A percentile compares a stretch with the other conserved stretches of the same genome.
phyloP scores from a whole-genome alignment of 2,797 vertebrate species.

The Sciurus carolinensis region DNA sequence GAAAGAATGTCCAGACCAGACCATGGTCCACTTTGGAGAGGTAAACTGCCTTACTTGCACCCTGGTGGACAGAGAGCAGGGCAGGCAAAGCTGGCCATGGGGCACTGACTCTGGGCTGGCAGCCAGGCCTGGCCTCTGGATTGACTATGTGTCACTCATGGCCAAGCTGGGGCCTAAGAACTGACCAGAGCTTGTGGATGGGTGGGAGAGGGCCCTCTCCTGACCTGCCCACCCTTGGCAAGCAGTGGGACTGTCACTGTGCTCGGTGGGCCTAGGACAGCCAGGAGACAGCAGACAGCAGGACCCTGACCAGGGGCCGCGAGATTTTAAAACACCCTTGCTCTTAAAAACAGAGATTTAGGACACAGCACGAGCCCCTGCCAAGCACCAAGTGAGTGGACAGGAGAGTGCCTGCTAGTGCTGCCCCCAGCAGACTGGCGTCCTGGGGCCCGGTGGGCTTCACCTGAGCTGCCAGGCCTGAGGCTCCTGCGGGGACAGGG shows the following conservation, averaged over 20 bases:
- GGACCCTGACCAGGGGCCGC: rapidly evolving
- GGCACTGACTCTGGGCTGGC: not conserved
- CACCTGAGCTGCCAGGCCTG: not conserved
- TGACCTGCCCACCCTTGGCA: not conserved
- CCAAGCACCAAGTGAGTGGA: too few species aligned
- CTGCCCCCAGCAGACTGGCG: too few species aligned
- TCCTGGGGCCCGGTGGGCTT: too few species aligned
- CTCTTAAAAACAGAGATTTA: too few species aligned
- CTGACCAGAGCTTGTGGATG: not conserved
- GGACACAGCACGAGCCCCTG: not conserved
- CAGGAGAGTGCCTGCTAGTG: not conserved
- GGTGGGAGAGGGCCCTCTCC: not conserved
- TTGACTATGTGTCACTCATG: not conserved
- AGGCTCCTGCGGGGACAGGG: too few species aligned
- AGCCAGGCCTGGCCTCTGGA: not conserved
- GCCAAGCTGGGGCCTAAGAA: not conserved
- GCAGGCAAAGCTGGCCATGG: rapidly evolving
- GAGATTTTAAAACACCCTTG: not conserved
- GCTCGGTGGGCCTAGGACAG: too few species aligned
- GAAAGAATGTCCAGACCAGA: not conserved
- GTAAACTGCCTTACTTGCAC: not conserved
- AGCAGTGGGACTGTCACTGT: not conserved
- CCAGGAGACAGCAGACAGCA: rapidly evolving
- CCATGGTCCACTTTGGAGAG: not conserved
- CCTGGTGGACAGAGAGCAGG: not conserved